These are phyloP conservation scores for Heterotis niloticus DNA, from an alignment of 2,113 vertebrate genomes.

Conservation along the genomic window DNA sequence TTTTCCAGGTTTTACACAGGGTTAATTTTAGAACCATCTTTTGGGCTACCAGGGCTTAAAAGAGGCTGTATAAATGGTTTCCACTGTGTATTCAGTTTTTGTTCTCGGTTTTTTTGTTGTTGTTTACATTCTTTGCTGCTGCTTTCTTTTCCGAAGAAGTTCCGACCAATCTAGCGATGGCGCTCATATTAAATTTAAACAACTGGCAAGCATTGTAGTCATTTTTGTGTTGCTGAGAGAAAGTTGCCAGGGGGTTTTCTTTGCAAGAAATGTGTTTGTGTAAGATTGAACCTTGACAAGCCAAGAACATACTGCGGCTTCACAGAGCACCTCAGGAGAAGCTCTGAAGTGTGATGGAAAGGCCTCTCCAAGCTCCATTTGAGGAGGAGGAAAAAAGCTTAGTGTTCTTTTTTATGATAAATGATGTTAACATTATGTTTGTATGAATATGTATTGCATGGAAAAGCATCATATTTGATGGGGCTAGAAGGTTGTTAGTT, in stretches of 20 bases:
- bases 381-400: not conserved
- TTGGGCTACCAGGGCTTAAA: not conserved
- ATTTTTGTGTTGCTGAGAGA: slow-evolving; percentile 30
- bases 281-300: slow-evolving; percentile 46
- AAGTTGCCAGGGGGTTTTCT: slow-evolving; percentile 47
- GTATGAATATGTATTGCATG: too few relatives aligned
- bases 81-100: not conserved
- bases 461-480: too few relatives aligned
- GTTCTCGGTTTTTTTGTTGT: not conserved
- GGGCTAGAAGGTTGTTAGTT: too few relatives aligned
- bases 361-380: not conserved
- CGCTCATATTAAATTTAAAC: slow-evolving; percentile 24
- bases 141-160: not conserved
- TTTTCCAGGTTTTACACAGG: not conserved
- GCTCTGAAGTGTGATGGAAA: not conserved
- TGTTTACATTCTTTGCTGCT: not conserved
- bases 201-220: slow-evolving; percentile 14
- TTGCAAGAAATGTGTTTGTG: slow-evolving; percentile 41
- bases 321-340: slow-evolving; percentile 28
- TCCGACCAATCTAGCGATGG: slow-evolving; percentile 29
- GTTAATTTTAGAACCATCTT: not conserved
- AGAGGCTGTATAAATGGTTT: not conserved
- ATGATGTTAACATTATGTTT: not conserved
- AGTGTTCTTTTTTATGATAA: not conserved
- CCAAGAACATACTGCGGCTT: slow-evolving; percentile 37